A percentile compares a stretch with the other conserved stretches of the same genome.
These are phyloP conservation scores for Hemibagrus wyckioides DNA, from an alignment of 2,113 vertebrate genomes.

Conservation along the genomic window DNA sequence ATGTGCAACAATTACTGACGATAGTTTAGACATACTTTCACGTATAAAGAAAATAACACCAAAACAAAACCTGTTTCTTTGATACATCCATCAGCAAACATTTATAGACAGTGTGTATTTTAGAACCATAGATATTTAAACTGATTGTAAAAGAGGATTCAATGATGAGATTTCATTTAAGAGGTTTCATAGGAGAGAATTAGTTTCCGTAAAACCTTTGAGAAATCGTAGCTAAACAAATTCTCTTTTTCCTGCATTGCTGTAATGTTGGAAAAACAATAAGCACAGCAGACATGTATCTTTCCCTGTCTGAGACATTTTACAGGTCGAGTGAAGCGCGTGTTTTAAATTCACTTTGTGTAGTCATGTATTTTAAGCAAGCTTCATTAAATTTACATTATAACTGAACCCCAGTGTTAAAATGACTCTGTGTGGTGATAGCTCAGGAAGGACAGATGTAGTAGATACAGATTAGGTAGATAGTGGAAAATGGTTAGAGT, in stretches of 20 bases:
- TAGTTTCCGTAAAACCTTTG: neutral
- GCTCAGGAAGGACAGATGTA: neutral
- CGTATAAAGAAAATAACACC: neutral
- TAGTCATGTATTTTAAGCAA: neutral
- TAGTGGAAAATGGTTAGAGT: no score
- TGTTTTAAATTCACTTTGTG: neutral
- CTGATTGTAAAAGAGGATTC: neutral
- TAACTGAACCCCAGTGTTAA: neutral
- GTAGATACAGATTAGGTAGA: neutral
- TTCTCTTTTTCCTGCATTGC: neutral
- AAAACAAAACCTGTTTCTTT: no score
- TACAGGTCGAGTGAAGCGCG: neutral
- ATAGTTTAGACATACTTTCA: neutral
- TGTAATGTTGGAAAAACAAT: neutral
- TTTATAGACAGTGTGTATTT: neutral
- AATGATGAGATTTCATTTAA: no score
- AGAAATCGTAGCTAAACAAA: neutral
- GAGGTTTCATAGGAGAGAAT: no score
- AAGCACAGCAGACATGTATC: neutral
- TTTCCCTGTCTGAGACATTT: neutral
- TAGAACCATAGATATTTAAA: neutral
- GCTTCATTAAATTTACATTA: neutral
- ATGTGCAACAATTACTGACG: neutral
- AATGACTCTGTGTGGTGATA: neutral
- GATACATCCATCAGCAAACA: neutral